A percentile compares a stretch with the other conserved stretches of the same genome.
These are phyloP conservation scores for Ophion obscuratus DNA, from an alignment of 2,888 invertebrate genomes.

Conservation along the genomic window DNA sequence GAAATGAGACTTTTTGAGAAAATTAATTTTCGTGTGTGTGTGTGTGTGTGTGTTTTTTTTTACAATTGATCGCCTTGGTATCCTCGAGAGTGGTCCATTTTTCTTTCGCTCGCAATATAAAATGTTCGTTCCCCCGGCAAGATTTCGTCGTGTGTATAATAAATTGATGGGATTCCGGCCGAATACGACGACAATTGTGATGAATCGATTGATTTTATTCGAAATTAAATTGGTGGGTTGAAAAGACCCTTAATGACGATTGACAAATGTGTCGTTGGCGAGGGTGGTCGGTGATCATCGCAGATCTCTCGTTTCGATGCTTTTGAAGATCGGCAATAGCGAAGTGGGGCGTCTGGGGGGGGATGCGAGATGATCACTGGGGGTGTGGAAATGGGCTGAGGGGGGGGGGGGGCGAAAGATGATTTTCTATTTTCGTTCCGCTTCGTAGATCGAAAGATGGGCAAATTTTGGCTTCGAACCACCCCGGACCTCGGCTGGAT, in stretches of 20 bases:
- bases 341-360: constrained; percentile 15
- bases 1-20: constrained; percentile 15
- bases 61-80: constrained; percentile 74
- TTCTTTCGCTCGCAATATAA: not conserved
- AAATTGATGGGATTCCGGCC: not conserved
- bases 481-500: constrained; percentile 72
- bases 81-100: constrained; percentile 70
- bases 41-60: constrained; percentile 7
- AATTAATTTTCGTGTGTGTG: constrained; percentile 1
- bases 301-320: constrained; percentile 7
- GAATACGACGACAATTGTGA: constrained; percentile 37
- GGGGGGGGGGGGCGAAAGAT: constrained; percentile 26
- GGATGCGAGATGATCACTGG: constrained; percentile 48
- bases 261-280: constrained; percentile 65
- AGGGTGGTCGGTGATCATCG: constrained; percentile 50
- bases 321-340: constrained; percentile 5
- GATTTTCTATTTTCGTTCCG: constrained; percentile 24
- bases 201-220: constrained; percentile 66
- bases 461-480: constrained; percentile 64
- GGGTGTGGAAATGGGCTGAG: constrained; percentile 3
- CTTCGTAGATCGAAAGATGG: constrained; percentile 27
- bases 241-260: constrained; percentile 64
- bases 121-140: not conserved
- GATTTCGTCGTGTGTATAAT: not conserved
- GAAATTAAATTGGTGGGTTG: constrained; percentile 57